Evolutionary conservation across 2,888 invertebrate species (phyloP), one percentile per base, ranked within the genome.

Genomic region (Romanomermis culicivorax): DNA sequence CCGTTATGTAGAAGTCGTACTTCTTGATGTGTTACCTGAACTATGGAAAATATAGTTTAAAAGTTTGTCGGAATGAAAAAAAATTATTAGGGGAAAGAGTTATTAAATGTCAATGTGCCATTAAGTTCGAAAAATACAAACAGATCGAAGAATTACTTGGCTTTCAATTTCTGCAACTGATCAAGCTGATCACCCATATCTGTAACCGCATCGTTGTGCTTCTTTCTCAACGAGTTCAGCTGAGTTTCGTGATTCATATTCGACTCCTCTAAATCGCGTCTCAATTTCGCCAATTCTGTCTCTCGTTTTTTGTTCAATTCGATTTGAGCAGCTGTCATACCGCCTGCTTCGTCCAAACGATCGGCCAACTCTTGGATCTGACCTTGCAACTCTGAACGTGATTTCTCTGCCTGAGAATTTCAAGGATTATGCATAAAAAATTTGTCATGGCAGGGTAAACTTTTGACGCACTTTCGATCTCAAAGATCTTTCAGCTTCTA

Each of bases 181-280:
- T 99, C 97, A 74, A 97, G 85, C 77, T 97, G 95, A 77, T 99
- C 97, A 66, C 91, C 86, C 85, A 99, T 89, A 77, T 99, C 97
- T 68, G 87, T 84, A 68, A 93, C 88, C 70, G 91, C 85, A 75
- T 97, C 97, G 74, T 95, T 93, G 80, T 95, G 91, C 81, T 97
- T 97, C 82, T 97, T 97, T 76, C 95, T 85, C 70, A 97, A 80
- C 73, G 85, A 84, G 69, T 88, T 84, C 70, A 93, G 80, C 65
- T 89, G 86, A 60, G 86, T 82, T 77, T 97, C 97, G 74, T 95
- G 91, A 77, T 93, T 91, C 74, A 95, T 86, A 79, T 91, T 91
- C 72, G 86, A 80, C 75, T 97, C 95, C 75, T 99, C 97, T 68
- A 97, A 80, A 75, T 99, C 97, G 65, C 89, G 84, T 67, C 95